These are phyloP conservation scores for Sylvietta virens DNA, from an alignment of 2,113 vertebrate species.

Conservation along the genomic window DNA sequence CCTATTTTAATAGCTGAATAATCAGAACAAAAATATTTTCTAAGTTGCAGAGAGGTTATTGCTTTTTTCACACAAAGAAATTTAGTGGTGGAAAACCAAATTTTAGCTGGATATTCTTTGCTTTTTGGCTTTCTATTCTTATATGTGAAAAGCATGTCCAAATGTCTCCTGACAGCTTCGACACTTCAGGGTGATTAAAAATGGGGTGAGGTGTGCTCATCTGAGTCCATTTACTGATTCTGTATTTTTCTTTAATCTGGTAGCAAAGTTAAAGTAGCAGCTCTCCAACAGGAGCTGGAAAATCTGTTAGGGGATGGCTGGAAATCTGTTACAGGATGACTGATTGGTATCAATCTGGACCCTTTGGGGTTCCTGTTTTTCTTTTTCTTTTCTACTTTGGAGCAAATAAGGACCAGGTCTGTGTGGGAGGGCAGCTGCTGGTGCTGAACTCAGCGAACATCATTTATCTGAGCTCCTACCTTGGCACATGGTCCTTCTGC, in stretches of 20 bases:
- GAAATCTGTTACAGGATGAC: background rate
- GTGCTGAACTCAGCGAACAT: background rate
- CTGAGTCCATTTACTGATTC: background rate
- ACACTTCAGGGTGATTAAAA: background rate
- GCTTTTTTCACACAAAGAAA: constrained; percentile 51
- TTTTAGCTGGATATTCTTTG: background rate
- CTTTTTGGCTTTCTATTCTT: constrained; percentile 6
- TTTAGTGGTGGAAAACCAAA: constrained; percentile 39
- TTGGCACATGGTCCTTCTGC: background rate
- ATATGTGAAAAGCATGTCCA: background rate
- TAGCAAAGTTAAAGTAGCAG: background rate
- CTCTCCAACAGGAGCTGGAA: background rate
- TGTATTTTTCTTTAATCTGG: constrained; percentile 15
- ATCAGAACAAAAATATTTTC: constrained; percentile 61
- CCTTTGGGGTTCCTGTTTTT: background rate
- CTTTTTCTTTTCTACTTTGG: background rate
- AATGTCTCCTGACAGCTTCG: constrained; percentile 50
- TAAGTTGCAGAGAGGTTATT: constrained; percentile 52
- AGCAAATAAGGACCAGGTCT: background rate
- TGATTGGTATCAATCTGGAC: background rate
- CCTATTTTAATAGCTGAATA: constrained; percentile 69
- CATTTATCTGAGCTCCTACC: background rate
- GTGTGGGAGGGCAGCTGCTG: background rate
- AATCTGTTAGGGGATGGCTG: background rate
- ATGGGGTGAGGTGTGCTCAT: background rate